These are phyloP conservation scores for Rafetus swinhoei DNA, from an alignment of 2,113 vertebrate genomes.

Conservation along the genomic window DNA sequence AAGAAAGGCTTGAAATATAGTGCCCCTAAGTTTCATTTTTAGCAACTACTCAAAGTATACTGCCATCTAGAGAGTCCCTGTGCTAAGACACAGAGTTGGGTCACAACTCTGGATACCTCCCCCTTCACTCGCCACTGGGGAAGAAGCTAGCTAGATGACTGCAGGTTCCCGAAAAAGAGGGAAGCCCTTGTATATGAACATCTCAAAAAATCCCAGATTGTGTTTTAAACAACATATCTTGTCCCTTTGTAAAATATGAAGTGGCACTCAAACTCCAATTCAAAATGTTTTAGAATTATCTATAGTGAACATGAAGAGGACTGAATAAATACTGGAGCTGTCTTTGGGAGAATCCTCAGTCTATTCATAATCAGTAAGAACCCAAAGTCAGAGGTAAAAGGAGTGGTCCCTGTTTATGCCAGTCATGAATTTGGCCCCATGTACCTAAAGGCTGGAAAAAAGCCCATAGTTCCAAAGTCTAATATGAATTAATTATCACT, in stretches of 20 bases:
- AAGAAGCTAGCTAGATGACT: too few relatives aligned
- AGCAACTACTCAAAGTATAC: not conserved
- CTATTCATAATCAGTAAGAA: not conserved
- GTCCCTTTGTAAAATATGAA: not conserved
- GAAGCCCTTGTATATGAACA: not conserved
- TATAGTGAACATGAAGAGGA: not conserved
- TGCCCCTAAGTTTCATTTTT: not conserved
- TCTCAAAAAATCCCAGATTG: not conserved
- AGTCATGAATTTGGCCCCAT: not conserved
- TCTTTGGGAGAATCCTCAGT: not conserved
- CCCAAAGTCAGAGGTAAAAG: not conserved
- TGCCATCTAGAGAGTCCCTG: too few relatives aligned
- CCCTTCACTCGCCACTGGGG: too few relatives aligned
- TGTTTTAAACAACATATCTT: not conserved
- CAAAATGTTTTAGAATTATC: conserved; percentile 1
- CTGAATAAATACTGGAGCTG: not conserved
- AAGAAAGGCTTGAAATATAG: not conserved
- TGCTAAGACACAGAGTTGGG: too few relatives aligned
- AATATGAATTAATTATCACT: not conserved
- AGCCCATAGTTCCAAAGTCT: not conserved
- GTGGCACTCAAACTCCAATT: not conserved
- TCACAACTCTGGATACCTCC: too few relatives aligned
- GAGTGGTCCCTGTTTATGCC: not conserved
- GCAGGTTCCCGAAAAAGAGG: too few relatives aligned
- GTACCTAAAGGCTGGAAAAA: not conserved